phyloP scores from a whole-genome alignment of 2,113 vertebrate genomes.

The Ptyas mucosa region DNA sequence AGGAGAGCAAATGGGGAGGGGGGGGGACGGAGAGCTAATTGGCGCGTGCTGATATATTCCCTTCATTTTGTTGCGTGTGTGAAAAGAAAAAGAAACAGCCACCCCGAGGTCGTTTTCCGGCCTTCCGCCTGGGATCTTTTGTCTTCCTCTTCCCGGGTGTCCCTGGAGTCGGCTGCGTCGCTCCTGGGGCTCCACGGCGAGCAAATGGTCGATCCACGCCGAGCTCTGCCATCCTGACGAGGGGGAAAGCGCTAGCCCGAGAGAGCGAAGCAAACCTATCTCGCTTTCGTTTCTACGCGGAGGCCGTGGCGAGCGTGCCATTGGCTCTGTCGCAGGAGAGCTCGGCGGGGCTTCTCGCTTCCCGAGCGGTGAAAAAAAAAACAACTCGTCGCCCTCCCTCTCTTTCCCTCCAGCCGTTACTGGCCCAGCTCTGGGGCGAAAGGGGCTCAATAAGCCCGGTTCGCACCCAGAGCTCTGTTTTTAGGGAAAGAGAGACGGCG shows the following conservation, averaged over 20 bases:
- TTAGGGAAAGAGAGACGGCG: rapidly evolving
- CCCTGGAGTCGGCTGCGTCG: background rate
- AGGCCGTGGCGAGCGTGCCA: background rate
- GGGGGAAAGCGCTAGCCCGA: background rate
- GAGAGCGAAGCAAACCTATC: background rate
- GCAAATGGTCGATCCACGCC: background rate
- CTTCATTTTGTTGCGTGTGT: background rate
- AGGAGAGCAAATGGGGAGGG: background rate
- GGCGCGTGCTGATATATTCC: conserved; percentile 50
- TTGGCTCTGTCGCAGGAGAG: background rate
- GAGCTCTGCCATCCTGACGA: background rate
- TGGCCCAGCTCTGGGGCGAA: background rate
- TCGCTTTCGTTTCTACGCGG: background rate
- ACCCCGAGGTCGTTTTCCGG: background rate
- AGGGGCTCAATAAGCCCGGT: background rate
- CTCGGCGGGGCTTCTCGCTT: background rate
- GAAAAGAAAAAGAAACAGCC: background rate
- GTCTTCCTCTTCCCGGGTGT: background rate
- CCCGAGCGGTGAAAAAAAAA: background rate
- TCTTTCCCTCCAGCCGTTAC: background rate
- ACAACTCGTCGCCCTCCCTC: no score
- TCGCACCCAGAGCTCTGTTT: background rate
- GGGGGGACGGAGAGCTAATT: background rate
- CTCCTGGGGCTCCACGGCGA: background rate
- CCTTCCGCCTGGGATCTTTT: background rate